phyloP scores from a whole-genome alignment of 2,797 vertebrate genomes.

The Sternotherus odoratus region DNA sequence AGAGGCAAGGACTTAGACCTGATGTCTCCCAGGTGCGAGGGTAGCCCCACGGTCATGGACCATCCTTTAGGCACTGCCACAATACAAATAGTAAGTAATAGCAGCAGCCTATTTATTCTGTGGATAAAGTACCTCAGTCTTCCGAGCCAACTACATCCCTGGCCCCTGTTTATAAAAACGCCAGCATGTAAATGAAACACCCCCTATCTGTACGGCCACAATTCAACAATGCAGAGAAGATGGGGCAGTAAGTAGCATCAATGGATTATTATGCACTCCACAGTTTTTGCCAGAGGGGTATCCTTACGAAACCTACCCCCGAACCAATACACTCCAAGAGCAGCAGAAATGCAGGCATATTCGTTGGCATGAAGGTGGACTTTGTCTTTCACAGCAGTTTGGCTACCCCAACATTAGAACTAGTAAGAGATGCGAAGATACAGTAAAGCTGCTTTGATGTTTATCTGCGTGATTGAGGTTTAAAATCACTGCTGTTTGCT shows the following conservation, averaged over 20 bases:
- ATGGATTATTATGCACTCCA: fast-evolving
- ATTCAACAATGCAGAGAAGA: background rate
- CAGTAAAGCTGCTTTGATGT: background rate
- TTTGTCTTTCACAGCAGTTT: background rate
- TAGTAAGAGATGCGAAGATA: background rate
- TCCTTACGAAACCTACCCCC: background rate
- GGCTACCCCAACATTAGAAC: background rate
- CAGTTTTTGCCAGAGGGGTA: background rate
- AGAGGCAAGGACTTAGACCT: background rate
- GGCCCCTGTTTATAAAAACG: background rate
- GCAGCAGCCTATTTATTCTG: background rate
- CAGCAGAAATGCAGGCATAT: background rate
- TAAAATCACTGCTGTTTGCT: constrained; percentile 63
- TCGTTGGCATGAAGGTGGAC: background rate
- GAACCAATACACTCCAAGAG: background rate
- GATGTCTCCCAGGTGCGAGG: background rate
- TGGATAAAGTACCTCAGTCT: fast-evolving
- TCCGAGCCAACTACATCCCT: background rate
- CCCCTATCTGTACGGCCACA: fast-evolving
- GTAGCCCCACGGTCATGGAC: background rate
- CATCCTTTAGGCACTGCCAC: background rate
- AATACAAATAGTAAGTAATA: background rate
- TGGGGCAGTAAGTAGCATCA: background rate
- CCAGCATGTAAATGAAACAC: background rate
- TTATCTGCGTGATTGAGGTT: constrained; percentile 48